phyloP scores from a whole-genome alignment of 2,797 vertebrate species.

The Clamator glandarius region DNA sequence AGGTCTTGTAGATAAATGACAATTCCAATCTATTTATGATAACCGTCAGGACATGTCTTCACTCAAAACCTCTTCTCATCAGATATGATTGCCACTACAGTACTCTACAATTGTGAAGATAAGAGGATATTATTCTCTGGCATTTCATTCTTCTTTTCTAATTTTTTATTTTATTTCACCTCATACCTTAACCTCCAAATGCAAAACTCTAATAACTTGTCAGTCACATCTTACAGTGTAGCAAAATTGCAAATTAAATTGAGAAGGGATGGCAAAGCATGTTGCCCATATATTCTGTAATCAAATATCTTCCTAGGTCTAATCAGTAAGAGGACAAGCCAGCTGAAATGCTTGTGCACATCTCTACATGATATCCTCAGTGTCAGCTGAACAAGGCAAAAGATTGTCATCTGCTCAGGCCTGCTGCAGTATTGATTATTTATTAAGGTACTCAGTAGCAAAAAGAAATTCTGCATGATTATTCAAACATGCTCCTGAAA shows the following conservation, averaged over 20 bases:
- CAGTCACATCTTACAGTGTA: neutral
- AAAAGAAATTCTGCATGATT: constrained; percentile 70
- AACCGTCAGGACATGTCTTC: neutral
- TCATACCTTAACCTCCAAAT: neutral
- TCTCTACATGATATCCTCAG: constrained; percentile 66
- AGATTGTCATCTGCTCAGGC: constrained; percentile 62
- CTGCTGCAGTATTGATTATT: constrained; percentile 86
- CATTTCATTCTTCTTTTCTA: constrained; percentile 5
- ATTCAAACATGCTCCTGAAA: constrained; percentile 68
- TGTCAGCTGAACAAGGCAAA: constrained; percentile 63
- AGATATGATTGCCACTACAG: neutral
- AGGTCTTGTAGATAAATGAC: neutral
- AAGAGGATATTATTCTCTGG: neutral
- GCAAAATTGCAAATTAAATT: constrained; percentile 57
- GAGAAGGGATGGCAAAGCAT: neutral
- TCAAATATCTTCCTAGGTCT: constrained; percentile 67
- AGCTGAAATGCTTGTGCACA: constrained; percentile 66
- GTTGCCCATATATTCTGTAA: constrained; percentile 49
- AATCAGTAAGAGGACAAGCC: constrained; percentile 67
- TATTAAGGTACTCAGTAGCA: constrained; percentile 79
- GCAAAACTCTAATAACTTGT: neutral
- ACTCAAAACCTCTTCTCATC: constrained; percentile 11
- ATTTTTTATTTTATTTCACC: constrained; percentile 33
- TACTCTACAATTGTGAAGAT: neutral
- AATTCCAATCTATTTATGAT: neutral